phyloP scores from a whole-genome alignment of 2,797 vertebrate genomes.

The Paratrypauchen microcephalus region DNA sequence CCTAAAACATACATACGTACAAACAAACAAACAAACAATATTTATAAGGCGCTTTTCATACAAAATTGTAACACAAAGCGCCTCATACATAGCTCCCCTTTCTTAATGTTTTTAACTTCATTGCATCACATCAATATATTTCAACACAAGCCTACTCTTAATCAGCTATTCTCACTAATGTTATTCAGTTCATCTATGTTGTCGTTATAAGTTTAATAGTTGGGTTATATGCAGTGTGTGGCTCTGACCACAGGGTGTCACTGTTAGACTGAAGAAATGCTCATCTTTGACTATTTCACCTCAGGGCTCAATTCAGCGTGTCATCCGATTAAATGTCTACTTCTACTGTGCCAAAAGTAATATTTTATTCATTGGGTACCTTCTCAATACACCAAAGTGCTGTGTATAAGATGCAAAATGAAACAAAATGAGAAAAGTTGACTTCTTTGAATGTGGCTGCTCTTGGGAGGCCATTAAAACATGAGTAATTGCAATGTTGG shows the following conservation, averaged over 20 bases:
- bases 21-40: too few species aligned
- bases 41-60: too few species aligned
- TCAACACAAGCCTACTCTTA: too few species aligned
- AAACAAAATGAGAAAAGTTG: not conserved
- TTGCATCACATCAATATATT: too few species aligned
- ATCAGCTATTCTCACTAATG: too few species aligned
- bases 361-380: not conserved
- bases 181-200: not conserved
- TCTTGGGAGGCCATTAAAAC: not conserved
- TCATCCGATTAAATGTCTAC: not conserved
- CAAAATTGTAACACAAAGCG: too few species aligned
- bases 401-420: not conserved
- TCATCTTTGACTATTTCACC: not conserved
- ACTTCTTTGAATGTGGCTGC: not conserved
- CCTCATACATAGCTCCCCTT: too few species aligned
- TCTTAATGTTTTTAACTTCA: too few species aligned
- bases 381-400: not conserved
- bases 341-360: not conserved
- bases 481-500: too few species aligned
- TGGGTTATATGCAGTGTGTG: slow-evolving; percentile 17
- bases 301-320: not conserved
- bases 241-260: slow-evolving; percentile 28
- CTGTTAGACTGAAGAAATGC: not conserved
- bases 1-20: too few species aligned
- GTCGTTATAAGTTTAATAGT: not conserved